Evolutionary conservation across 2,888 invertebrate genomes (phyloP), one percentile per base, ranked within the genome.

Genomic region (Limnephilus lunatus): DNA sequence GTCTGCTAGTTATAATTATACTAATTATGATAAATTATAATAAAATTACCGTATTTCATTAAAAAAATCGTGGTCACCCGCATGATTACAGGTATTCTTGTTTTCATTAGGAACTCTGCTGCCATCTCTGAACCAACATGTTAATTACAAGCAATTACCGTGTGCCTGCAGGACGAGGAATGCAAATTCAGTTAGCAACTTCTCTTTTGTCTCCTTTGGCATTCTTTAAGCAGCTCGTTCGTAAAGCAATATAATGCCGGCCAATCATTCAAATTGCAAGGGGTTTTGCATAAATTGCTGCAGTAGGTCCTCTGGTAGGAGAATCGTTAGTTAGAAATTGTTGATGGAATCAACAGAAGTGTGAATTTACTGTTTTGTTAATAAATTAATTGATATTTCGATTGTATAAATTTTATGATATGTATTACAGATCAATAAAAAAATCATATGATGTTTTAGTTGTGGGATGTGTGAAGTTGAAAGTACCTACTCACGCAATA

Each of bases 131-230:
- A 48, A 32, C 68, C 39, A 91, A 92, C 92, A 92, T 91, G 92
- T 92, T 92, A 92, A 92, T 92, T 92, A 85, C 89, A n/a, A 68
- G 89, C 89, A 89, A 89, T 89, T 89, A 89, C 80, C 81, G 35
- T 89, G 68, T 89, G 68, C 31, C 32, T 81, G 89, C 81, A 68
- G 53, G 25, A 68, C 53, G 25, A 19, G 53, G 53, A 68, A 89
- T 19, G 88, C 35, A 80, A 89, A 82, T 32, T 82, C 32, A 32
- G 32, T 32, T 82, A 30, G 82, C 31, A 31, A 82, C 14, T 31
- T 31, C 25, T 82, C 30, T 31, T 82, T 82, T 82, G 82, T 82
- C 30, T 82, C 31, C 31, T 82, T 15, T 82, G 30, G 82, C 30
- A 82, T 82, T 82, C 25, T 82, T 82, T 82, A 32, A 31, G 14